Base-by-base conservation (phyloP, 2,797 vertebrate species). In the Aulostomus chinensis region DNA sequence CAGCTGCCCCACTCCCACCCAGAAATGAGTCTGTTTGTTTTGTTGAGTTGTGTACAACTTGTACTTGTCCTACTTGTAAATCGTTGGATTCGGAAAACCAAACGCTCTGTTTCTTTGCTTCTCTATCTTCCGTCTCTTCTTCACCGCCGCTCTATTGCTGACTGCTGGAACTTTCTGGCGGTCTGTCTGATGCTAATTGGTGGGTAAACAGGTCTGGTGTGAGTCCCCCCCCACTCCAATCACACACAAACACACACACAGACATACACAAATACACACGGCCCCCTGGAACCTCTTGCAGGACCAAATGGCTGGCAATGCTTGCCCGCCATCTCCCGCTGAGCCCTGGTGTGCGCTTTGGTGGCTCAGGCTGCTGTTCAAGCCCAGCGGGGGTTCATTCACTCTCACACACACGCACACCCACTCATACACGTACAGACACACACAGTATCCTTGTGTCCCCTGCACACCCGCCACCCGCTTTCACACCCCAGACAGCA, bases 401-500 rank as follows among this genome's bases (percentile, higher is more conserved):
- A 56, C 84, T 83, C 84, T 83, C 77, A 53, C 78, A 63, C 66
- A 65, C 78, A 67, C 60, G 58, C 61, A 58, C 26, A 30, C 38
- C 57, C 36, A 40, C 48, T 34, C 43, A 24, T 24, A 29, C 57
- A 42, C 64, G 13, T 36, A 41, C 18, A 16, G 18, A 50, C 11
- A 33, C 22, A 85, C 88, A 86, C 80, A 74, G 58, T 82, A 88
- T 89, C 89, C 89, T 87, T 87, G 88, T 90, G 87, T 86, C 87
- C 77, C 83, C 80, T 86, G 84, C 88, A 85, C 84, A 85, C 86
- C 84, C 76, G 84, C 84, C 89, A 88, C 86, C 88, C 87, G 87
- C 90, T 89, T 92, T 92, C 91, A 91, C 91, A 93, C 91, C 89
- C 91, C 91, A 92, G 90, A 92, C 91, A 89, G 87, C 85, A 90